phyloP scores from a whole-genome alignment of 2,113 vertebrate genomes.

The Tragelaphus scriptus region DNA sequence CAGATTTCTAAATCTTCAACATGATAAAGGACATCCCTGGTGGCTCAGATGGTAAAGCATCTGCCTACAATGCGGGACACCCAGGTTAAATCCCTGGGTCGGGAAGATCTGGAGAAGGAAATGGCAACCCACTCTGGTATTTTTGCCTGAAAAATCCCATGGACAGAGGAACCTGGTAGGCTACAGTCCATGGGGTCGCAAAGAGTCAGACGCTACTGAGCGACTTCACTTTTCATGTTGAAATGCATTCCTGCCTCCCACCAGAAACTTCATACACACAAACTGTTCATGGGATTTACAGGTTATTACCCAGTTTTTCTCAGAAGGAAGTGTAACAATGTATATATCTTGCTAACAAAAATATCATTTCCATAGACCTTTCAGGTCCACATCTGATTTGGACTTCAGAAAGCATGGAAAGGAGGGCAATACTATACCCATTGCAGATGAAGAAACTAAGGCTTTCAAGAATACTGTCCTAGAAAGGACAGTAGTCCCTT shows the following conservation, averaged over 20 bases:
- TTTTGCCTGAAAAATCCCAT: neutral
- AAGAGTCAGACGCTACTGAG: neutral
- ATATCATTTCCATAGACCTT: neutral
- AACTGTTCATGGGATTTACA: neutral
- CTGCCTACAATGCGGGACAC: neutral
- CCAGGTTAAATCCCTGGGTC: neutral
- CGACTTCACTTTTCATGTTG: neutral
- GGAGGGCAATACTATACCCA: fast-evolving
- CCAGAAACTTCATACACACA: neutral
- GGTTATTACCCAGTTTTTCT: neutral
- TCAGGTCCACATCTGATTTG: neutral
- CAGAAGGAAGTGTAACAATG: neutral
- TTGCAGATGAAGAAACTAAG: neutral
- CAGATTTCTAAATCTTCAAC: neutral
- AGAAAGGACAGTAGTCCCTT: neutral
- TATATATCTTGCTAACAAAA: neutral
- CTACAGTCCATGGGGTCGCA: neutral
- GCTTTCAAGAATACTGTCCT: neutral
- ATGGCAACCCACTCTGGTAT: neutral
- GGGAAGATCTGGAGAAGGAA: neutral
- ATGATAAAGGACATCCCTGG: neutral
- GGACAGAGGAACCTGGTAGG: neutral
- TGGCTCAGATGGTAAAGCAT: neutral
- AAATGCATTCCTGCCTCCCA: neutral
- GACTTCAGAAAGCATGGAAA: neutral